Conservation (phyloP, 92 coral and sea anemone species). For the Porites rus region DNA sequence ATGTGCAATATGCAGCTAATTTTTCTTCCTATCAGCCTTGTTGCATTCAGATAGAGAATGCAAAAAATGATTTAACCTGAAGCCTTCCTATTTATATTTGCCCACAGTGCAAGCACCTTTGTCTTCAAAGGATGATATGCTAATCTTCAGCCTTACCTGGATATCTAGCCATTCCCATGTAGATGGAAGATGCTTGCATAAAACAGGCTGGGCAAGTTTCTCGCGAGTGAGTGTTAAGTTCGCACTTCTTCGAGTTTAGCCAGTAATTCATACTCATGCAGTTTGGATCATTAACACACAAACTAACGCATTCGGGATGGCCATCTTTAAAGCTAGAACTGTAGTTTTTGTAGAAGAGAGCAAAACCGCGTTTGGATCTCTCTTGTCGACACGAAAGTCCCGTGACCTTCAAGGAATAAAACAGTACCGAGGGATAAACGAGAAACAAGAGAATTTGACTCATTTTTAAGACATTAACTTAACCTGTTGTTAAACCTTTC, state of each 20-base stretch:
- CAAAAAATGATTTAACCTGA: too few species aligned
- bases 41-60: too few species aligned
- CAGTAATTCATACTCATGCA: conserved; percentile 6
- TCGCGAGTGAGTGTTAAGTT: conserved; percentile 44
- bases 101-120: too few species aligned
- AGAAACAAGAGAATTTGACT: too few species aligned
- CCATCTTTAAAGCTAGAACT: not conserved
- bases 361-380: conserved; percentile 4
- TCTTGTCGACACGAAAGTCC: not conserved
- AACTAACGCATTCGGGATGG: not conserved
- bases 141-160: not conserved
- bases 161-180: conserved; percentile 19
- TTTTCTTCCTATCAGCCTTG: too few species aligned
- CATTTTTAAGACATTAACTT: too few species aligned
- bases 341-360: conserved; percentile 2
- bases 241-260: conserved; percentile 23
- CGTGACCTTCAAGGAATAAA: too few species aligned
- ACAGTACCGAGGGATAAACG: too few species aligned
- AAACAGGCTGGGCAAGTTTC: conserved; percentile 44
- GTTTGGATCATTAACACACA: not conserved
- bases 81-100: too few species aligned
- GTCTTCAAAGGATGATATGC: too few species aligned
- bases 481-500: too few species aligned
- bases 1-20: too few species aligned
- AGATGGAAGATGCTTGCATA: not conserved